These are phyloP conservation scores for Hippocampus guttulatus DNA, from an alignment of 2,113 vertebrate genomes.

Conservation along the genomic window DNA sequence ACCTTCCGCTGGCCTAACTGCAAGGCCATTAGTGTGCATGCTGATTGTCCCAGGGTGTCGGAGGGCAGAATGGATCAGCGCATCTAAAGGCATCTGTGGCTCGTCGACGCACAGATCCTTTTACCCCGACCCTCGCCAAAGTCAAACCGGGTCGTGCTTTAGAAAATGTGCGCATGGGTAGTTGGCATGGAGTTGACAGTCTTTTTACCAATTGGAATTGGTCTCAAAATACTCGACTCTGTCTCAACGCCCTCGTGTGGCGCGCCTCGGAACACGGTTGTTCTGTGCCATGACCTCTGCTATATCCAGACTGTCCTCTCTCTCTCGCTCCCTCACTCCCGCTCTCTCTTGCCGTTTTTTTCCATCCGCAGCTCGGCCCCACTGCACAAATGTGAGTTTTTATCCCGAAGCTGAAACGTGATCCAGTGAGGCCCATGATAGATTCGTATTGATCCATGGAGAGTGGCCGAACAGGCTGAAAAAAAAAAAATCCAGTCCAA, in stretches of 20 bases:
- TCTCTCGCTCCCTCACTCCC: too few relatives aligned
- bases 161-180: not conserved
- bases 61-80: not conserved
- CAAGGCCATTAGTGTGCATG: constrained; percentile 33
- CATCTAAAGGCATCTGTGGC: not conserved
- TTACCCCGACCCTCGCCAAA: too few relatives aligned
- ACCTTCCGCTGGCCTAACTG: constrained; percentile 35
- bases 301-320: not conserved
- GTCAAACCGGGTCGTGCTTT: not conserved
- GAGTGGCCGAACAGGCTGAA: not conserved
- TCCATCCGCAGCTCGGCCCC: constrained; percentile 5
- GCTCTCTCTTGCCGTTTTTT: not conserved
- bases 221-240: not conserved
- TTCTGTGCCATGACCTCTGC: constrained; percentile 22
- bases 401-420: constrained; percentile 39
- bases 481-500: not conserved
- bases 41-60: not conserved
- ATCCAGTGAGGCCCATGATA: constrained; percentile 45
- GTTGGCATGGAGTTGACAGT: not conserved
- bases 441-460: constrained; percentile 42
- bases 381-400: constrained; percentile 26
- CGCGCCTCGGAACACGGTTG: constrained; percentile 11
- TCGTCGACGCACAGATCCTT: not conserved
- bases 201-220: not conserved
- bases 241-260: constrained; percentile 32